A percentile compares a stretch with the other conserved stretches of the same genome.
Conservation (phyloP, 2,888 invertebrate genomes). For the Eilema griseolum region DNA sequence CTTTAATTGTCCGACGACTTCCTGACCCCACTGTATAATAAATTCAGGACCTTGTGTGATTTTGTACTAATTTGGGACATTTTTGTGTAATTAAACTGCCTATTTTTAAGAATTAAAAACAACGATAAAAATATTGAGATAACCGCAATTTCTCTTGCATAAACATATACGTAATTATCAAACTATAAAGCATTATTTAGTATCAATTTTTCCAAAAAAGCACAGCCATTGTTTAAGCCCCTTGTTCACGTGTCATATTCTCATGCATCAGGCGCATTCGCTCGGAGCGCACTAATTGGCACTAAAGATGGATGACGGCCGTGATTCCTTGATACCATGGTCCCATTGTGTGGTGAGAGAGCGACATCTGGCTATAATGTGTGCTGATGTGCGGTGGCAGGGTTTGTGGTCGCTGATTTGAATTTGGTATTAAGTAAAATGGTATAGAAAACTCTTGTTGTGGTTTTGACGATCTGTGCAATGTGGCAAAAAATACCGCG, state of each 20-base stretch:
- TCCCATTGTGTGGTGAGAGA: conserved; percentile 33
- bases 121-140: too few species aligned
- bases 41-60: too few species aligned
- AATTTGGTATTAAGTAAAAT: conserved; percentile 3
- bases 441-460: not conserved
- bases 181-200: not conserved
- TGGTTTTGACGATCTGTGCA: not conserved
- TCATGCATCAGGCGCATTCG: conserved; percentile 34
- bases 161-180: not conserved
- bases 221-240: conserved; percentile 28
- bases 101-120: too few species aligned
- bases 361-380: conserved; percentile 47
- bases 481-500: too few species aligned
- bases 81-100: too few species aligned
- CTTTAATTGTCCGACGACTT: too few species aligned
- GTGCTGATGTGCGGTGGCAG: conserved; percentile 14
- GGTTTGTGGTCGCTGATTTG: conserved; percentile 11
- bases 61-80: too few species aligned
- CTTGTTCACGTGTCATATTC: conserved; percentile 40
- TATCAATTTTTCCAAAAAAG: conserved; percentile 28
- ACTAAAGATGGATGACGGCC: conserved; percentile 54
- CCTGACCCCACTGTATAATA: too few species aligned
- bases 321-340: conserved; percentile 41
- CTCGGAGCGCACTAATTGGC: conserved; percentile 52
- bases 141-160: not conserved